A percentile compares a stretch with the other conserved stretches of the same genome.
Conservation (phyloP, 2,888 invertebrate species). For the Pseudococcus jackbeardsleyi region DNA sequence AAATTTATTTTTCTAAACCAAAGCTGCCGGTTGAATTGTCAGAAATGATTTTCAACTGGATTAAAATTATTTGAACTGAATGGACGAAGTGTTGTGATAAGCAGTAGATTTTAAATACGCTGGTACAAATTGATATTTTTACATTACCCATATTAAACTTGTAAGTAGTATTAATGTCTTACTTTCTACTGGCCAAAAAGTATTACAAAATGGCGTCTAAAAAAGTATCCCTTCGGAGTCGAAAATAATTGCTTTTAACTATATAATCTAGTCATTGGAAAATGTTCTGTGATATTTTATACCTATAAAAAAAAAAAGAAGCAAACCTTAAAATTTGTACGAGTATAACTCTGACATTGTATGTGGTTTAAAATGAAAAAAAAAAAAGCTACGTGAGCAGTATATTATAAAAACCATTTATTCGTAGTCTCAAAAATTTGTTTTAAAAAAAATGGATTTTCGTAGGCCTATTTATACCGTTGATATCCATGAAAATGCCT, state of each 20-base stretch:
- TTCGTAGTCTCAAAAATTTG: neutral
- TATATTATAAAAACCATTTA: neutral
- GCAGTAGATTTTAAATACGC: neutral
- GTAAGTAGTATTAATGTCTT: neutral
- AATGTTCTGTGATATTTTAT: constrained; percentile 63
- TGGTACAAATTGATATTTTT: neutral
- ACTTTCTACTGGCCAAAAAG: neutral
- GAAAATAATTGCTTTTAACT: constrained; percentile 33
- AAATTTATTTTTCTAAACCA: too few species aligned
- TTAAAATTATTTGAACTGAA: too few species aligned
- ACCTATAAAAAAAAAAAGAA: constrained; percentile 34
- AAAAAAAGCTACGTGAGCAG: neutral
- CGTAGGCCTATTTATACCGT: neutral
- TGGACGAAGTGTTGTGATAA: too few species aligned
- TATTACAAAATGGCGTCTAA: neutral
- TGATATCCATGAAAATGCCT: neutral
- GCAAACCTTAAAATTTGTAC: constrained; percentile 2
- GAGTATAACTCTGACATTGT: constrained; percentile 15
- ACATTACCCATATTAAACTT: neutral
- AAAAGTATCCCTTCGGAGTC: neutral
- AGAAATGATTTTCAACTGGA: too few species aligned
- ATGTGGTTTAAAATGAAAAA: neutral
- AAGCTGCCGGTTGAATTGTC: too few species aligned
- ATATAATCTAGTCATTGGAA: constrained; percentile 60
- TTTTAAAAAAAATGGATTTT: neutral